phyloP scores from a whole-genome alignment of 2,888 invertebrate genomes.

The Rhabditophanes sp. region DNA sequence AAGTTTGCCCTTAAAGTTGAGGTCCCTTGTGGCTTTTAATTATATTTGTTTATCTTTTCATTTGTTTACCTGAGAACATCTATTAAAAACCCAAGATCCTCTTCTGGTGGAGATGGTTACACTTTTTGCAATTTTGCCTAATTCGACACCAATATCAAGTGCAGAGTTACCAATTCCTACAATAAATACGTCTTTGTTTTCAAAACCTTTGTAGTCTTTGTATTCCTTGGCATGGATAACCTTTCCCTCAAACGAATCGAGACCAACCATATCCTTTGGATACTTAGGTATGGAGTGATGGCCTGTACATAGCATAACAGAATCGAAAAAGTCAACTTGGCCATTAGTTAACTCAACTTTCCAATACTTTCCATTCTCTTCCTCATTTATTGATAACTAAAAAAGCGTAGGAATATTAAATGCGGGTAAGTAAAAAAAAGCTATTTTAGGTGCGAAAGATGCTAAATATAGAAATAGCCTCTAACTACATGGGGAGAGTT shows the following conservation, averaged over 20 bases:
- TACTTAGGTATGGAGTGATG: conserved; percentile 47
- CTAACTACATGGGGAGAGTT: no score
- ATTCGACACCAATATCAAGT: conserved; percentile 47
- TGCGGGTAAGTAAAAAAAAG: no score
- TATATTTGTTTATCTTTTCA: no score
- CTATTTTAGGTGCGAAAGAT: no score
- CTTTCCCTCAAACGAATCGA: conserved; percentile 36
- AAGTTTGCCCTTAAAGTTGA: no score
- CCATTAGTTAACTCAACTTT: conserved; percentile 18
- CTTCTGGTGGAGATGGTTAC: conserved; percentile 46
- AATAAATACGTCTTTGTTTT: conserved; percentile 46
- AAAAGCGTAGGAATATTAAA: no score
- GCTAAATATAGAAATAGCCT: no score
- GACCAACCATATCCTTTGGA: conserved; percentile 45
- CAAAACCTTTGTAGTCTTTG: conserved; percentile 34
- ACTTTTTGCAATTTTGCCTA: conserved; percentile 40
- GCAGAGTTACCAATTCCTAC: conserved; percentile 50
- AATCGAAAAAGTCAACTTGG: conserved; percentile 44
- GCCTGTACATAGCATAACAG: conserved; percentile 49
- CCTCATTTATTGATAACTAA: conserved; percentile 16
- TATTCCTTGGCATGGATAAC: conserved; percentile 40
- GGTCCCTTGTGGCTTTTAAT: no score
- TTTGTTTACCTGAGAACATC: no score
- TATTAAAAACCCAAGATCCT: conserved; percentile 47
- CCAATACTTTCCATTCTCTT: conserved; percentile 15